phyloP scores from a whole-genome alignment of 2,113 vertebrate genomes.

The Gadus chalcogrammus region DNA sequence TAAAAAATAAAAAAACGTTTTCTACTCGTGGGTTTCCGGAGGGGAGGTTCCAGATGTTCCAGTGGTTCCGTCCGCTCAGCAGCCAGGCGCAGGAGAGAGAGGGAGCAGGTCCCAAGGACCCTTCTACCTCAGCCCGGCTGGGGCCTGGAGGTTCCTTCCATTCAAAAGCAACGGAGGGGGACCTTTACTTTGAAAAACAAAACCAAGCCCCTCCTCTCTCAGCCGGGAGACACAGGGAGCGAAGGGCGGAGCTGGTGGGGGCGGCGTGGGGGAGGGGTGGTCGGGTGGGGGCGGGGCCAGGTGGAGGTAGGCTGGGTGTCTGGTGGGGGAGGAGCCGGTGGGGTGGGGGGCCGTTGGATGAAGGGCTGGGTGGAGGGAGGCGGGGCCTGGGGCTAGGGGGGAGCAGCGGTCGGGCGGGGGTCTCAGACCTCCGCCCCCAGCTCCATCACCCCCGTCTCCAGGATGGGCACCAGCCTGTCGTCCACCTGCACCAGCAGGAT shows the following conservation, averaged over 20 bases:
- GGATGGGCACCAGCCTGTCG: slow-evolving; percentile 94
- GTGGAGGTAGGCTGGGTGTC: no score
- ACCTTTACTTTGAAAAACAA: no score
- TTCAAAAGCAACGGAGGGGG: no score
- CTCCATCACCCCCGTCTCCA: slow-evolving; percentile 96
- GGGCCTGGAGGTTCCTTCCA: no score
- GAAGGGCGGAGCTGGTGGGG: background rate
- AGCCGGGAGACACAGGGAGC: slow-evolving; percentile 48
- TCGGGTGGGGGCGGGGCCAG: slow-evolving; percentile 28
- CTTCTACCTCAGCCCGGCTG: no score
- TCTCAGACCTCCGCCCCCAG: slow-evolving; percentile 96
- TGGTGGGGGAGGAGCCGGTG: no score
- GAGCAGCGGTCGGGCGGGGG: slow-evolving; percentile 35
- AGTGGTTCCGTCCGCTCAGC: no score
- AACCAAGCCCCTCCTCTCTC: slow-evolving; percentile 44
- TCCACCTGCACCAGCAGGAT: slow-evolving; percentile 99
- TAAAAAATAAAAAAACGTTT: no score
- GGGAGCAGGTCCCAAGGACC: no score
- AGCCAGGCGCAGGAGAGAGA: no score
- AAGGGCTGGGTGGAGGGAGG: slow-evolving; percentile 40
- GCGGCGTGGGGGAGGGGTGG: slow-evolving; percentile 56
- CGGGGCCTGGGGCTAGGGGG: slow-evolving; percentile 51
- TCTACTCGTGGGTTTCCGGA: no score
- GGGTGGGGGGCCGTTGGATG: slow-evolving; percentile 42
- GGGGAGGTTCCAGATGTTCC: no score